These are phyloP conservation scores for Lepidurus arcticus DNA, from an alignment of 1,140 invertebrate species.

Conservation along the genomic window DNA sequence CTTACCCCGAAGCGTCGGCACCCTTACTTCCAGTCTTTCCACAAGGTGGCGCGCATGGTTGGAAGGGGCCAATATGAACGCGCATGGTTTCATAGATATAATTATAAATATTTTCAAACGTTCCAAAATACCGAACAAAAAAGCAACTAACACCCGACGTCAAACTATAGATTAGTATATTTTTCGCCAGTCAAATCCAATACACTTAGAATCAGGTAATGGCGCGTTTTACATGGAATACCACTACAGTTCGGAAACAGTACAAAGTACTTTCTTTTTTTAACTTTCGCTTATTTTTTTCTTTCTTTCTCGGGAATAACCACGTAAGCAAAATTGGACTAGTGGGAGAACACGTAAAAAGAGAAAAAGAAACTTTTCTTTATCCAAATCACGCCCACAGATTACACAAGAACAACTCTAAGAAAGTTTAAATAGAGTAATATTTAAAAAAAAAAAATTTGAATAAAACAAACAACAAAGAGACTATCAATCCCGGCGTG, in stretches of 20 bases:
- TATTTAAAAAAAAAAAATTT: neutral
- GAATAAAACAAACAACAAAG: neutral
- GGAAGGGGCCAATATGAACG: too few relatives aligned
- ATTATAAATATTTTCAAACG: too few relatives aligned
- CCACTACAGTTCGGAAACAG: neutral
- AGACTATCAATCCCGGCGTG: slow-evolving; percentile 12
- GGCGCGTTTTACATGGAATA: neutral
- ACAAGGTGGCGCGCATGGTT: too few relatives aligned
- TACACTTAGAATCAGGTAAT: neutral
- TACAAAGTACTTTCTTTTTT: neutral
- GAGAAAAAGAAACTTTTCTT: neutral
- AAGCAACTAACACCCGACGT: too few relatives aligned
- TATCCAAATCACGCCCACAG: neutral
- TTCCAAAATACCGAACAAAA: too few relatives aligned
- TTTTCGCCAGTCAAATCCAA: neutral
- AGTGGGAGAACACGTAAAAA: slow-evolving; percentile 1
- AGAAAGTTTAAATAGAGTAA: too few relatives aligned
- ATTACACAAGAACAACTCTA: too few relatives aligned
- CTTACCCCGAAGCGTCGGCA: too few relatives aligned
- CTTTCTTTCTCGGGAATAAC: neutral
- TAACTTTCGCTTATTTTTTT: neutral
- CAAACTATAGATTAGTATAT: too few relatives aligned
- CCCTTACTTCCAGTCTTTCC: too few relatives aligned
- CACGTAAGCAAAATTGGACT: neutral
- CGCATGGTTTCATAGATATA: too few relatives aligned